These are phyloP conservation scores for Craniophora ligustri DNA, from an alignment of 2,888 invertebrate genomes.

Conservation along the genomic window DNA sequence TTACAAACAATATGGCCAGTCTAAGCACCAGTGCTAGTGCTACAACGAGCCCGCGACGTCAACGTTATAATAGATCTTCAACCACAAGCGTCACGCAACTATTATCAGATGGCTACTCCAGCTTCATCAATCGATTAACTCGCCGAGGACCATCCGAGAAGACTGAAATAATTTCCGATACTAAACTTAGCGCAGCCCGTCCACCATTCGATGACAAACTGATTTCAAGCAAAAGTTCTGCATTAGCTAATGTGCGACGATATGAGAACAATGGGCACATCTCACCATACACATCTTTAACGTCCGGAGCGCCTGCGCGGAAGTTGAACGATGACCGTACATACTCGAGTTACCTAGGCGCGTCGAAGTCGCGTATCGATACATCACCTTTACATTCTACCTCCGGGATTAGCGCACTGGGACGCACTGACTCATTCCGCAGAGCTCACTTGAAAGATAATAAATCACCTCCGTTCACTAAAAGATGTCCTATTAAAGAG, in stretches of 20 bases:
- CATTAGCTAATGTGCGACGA: conserved; percentile 76
- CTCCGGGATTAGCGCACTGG: conserved; percentile 76
- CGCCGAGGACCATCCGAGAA: conserved; percentile 93
- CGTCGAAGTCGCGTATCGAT: conserved; percentile 75
- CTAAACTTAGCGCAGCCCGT: conserved; percentile 72
- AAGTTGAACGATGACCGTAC: conserved; percentile 79
- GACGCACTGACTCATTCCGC: conserved; percentile 85
- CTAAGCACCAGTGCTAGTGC: conserved; percentile 76
- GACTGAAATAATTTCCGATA: conserved; percentile 81
- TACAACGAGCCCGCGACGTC: conserved; percentile 88
- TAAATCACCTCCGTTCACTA: conserved; percentile 81
- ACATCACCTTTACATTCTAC: conserved; percentile 80
- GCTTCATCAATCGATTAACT: conserved; percentile 93
- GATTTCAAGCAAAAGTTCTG: conserved; percentile 73
- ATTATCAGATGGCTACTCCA: conserved; percentile 95
- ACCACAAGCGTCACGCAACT: conserved; percentile 95
- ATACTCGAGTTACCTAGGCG: conserved; percentile 80
- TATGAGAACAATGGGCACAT: conserved; percentile 82
- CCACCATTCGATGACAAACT: conserved; percentile 82
- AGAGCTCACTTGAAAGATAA: conserved; percentile 81
- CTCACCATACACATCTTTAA: conserved; percentile 77
- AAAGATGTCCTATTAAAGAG: conserved; percentile 83
- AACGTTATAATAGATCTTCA: conserved; percentile 93
- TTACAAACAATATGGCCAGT: conserved; percentile 72
- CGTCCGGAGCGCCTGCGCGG: conserved; percentile 69